Conservation (phyloP, 2,888 invertebrate species). For the Parasteatoda lunata region DNA sequence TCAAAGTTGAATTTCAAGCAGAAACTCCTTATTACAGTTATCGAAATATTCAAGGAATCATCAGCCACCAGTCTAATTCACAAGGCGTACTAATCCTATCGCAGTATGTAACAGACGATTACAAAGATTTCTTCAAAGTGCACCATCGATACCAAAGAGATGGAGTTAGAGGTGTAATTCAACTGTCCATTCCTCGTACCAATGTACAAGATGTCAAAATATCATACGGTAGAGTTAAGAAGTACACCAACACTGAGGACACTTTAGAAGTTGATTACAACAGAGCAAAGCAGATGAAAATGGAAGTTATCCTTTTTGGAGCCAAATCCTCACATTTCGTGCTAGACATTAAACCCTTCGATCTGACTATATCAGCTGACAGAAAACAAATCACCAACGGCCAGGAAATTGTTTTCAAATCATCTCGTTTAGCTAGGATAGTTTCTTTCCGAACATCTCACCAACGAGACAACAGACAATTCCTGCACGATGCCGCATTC, state of each 20-base stretch:
- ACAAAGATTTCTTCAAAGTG: conserved; percentile 41
- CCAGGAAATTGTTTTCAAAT: conserved; percentile 47
- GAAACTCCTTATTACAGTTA: conserved; percentile 53
- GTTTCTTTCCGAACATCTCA: conserved; percentile 49
- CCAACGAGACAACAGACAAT: conserved; percentile 26
- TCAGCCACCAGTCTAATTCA: conserved; percentile 37
- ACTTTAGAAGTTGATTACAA: conserved; percentile 53
- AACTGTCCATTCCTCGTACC: conserved; percentile 38
- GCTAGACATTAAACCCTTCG: conserved; percentile 36
- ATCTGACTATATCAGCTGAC: conserved; percentile 45
- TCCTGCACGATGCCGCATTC: conserved; percentile 55
- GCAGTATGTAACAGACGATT: conserved; percentile 28
- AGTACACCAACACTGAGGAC: conserved; percentile 33
- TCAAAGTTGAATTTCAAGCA: conserved; percentile 33
- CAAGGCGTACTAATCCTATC: conserved; percentile 29
- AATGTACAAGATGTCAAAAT: conserved; percentile 40
- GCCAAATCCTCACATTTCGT: conserved; percentile 48
- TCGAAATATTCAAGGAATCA: conserved; percentile 21
- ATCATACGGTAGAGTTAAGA: conserved; percentile 39
- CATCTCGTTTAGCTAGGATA: conserved; percentile 32
- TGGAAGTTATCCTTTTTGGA: conserved; percentile 39
- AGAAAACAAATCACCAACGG: conserved; percentile 33
- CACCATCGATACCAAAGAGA: conserved; percentile 39
- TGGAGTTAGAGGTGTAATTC: conserved; percentile 14
- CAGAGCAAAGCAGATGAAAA: conserved; percentile 47